Base-by-base conservation (phyloP, 1,140 invertebrate genomes). In the Sitodiplosis mosellana region DNA sequence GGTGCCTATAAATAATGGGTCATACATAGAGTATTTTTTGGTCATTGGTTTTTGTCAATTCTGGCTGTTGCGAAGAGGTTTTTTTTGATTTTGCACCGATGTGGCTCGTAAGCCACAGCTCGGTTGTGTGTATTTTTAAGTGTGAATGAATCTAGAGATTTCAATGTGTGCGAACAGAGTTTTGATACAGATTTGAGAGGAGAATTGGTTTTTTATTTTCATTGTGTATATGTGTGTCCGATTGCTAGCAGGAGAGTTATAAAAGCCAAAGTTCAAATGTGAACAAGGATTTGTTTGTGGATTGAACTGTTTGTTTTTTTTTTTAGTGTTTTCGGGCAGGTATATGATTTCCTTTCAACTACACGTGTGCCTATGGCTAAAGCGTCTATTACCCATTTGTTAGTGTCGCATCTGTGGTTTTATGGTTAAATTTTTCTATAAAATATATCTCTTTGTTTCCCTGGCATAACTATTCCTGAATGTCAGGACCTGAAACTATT, bases 1-100 rank as follows among this genome's bases (percentile, higher is more conserved):
- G 75, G 72, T 68, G 41, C 14, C 49, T 54, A 38, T 21, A 38
- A 66, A 64, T 46, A 50, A 27, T 27, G 27, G n/a, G 27, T 27
- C 27, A 27, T 27, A 27, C 10, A 27, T 10, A 27, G 27, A 27
- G 27, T 5, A 11, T 45, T 51, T 40, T 14, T 45, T 45, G n/a
- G 48, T 51, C 21, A 21, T 48, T 46, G 33, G 19, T 47, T 46
- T 45, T n/a, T n/a, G n/a, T n/a, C 33, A 42, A 48, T 33, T n/a
- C n/a, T n/a, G n/a, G n/a, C n/a, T n/a, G n/a, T n/a, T n/a, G n/a
- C n/a, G n/a, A n/a, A n/a, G 8, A 21, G n/a, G 33, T 38, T 38
- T 38, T 38, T 38, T 38, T 38, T 38, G n/a, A n/a, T n/a, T 38
- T 38, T 38, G 36, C 36, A 34, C 33, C 7, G 14, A 34, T 34